phyloP scores from a whole-genome alignment of 2,888 invertebrate genomes.

The Temnothorax unifasciatus region DNA sequence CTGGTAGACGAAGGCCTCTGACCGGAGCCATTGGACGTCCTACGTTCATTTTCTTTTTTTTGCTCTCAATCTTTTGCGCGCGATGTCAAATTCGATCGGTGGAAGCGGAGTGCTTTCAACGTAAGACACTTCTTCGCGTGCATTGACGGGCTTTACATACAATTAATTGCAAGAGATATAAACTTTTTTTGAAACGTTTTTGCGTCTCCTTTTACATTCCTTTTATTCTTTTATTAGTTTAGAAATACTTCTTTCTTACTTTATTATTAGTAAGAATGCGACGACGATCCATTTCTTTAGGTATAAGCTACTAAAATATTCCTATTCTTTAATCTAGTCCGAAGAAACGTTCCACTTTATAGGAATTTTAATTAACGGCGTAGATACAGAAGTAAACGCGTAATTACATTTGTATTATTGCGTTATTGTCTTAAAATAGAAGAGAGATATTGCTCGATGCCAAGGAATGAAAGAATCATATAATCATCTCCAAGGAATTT shows the following conservation, averaged over 20 bases:
- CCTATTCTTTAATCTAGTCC: not conserved
- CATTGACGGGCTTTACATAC: constrained; percentile 4
- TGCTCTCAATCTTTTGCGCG: constrained; percentile 34
- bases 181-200: not conserved
- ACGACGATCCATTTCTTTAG: not conserved
- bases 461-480: not conserved
- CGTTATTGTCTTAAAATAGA: not conserved
- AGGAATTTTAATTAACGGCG: constrained; percentile 26
- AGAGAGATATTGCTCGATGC: not conserved
- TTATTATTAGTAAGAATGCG: not conserved
- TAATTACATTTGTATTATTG: constrained; percentile 4
- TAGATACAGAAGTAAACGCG: not conserved
- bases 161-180: constrained; percentile 29
- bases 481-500: constrained; percentile 24
- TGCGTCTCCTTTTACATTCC: not conserved
- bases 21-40: constrained; percentile 64
- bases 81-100: constrained; percentile 50
- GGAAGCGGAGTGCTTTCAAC: constrained; percentile 21
- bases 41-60: constrained; percentile 25
- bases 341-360: not conserved
- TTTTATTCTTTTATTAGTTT: constrained; percentile 1
- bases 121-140: not conserved
- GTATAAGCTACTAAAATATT: not conserved
- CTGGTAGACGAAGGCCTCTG: constrained; percentile 73
- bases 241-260: not conserved